Percentiles rank a stretch among this genome's conserved stretches.
Evolutionary conservation across 2,888 invertebrate species (phyloP).

Genomic region (Strigamia maritima): DNA sequence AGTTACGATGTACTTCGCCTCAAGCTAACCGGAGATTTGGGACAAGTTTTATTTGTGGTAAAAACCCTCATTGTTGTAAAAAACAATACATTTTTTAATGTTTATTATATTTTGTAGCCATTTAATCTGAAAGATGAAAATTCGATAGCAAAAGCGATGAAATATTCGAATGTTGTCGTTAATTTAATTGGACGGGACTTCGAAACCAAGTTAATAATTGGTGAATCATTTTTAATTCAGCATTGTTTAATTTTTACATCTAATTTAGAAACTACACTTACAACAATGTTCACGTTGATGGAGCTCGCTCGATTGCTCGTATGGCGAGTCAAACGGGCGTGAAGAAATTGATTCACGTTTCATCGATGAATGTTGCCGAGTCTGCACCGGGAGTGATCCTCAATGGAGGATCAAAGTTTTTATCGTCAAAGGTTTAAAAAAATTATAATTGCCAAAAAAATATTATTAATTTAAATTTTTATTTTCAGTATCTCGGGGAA

Average conservation of each 20-base stretch:
- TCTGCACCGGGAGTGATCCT: constrained; percentile 66
- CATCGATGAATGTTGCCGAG: constrained; percentile 74
- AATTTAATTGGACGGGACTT: constrained; percentile 88
- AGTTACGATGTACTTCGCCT: constrained; percentile 71
- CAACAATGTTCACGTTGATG: constrained; percentile 81
- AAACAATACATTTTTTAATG: neutral
- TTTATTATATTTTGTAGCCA: constrained; percentile 58
- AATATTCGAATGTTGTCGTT: constrained; percentile 94
- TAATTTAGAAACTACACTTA: constrained; percentile 68
- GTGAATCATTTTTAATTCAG: too few relatives aligned
- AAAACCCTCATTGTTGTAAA: too few relatives aligned
- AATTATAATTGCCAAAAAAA: constrained; percentile 28
- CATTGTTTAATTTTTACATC: constrained; percentile 38
- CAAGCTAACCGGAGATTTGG: constrained; percentile 87
- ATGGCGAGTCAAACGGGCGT: constrained; percentile 74
- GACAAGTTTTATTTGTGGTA: constrained; percentile 77
- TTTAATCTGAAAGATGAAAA: constrained; percentile 81
- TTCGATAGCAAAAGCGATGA: constrained; percentile 75
- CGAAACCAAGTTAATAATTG: constrained; percentile 67
- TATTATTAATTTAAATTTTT: neutral
- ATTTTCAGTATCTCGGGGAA: constrained; percentile 69
- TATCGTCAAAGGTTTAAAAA: constrained; percentile 63
- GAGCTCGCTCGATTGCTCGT: constrained; percentile 77
- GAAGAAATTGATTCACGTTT: constrained; percentile 86
- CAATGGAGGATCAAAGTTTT: constrained; percentile 70